Conservation (phyloP, 2,113 vertebrate genomes). For the Amblyornis subalaris region DNA sequence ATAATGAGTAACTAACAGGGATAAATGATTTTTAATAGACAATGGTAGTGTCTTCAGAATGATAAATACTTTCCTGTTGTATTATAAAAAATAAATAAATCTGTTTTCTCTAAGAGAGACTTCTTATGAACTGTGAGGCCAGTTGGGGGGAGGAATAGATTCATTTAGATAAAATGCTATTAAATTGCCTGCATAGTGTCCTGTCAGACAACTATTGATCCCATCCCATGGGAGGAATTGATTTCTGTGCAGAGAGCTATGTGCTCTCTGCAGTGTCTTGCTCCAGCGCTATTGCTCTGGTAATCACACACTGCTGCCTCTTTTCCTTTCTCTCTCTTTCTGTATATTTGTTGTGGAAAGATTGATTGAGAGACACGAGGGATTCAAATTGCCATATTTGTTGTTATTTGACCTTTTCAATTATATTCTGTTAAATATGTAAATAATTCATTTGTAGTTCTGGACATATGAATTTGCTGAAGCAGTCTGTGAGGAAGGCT, state of each 20-base stretch:
- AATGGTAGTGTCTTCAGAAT: neutral
- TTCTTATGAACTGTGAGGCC: neutral
- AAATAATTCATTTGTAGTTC: conserved; percentile 10
- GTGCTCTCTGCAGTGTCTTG: conserved; percentile 11
- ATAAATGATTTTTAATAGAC: conserved; percentile 28
- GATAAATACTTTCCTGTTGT: neutral
- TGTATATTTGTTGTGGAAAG: neutral
- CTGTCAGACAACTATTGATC: conserved; percentile 61
- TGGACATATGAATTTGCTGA: neutral
- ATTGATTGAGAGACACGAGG: neutral
- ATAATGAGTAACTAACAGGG: neutral
- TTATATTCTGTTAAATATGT: conserved; percentile 26
- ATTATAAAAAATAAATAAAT: conserved; percentile 21
- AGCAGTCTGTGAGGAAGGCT: neutral
- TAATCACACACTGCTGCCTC: conserved; percentile 1
- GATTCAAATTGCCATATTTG: conserved; percentile 18
- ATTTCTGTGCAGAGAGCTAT: conserved; percentile 33
- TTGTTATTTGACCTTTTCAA: neutral
- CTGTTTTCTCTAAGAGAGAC: conserved; percentile 3
- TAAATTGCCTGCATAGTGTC: conserved; percentile 55
- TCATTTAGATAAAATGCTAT: conserved; percentile 62
- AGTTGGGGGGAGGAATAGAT: neutral
- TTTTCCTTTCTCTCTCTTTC: neutral
- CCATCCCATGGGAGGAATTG: conserved; percentile 43
- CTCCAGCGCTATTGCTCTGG: neutral